Percentiles rank a stretch among this genome's conserved stretches.
Conservation (phyloP, 2,888 invertebrate species). For the Brachyopa scutellaris region DNA sequence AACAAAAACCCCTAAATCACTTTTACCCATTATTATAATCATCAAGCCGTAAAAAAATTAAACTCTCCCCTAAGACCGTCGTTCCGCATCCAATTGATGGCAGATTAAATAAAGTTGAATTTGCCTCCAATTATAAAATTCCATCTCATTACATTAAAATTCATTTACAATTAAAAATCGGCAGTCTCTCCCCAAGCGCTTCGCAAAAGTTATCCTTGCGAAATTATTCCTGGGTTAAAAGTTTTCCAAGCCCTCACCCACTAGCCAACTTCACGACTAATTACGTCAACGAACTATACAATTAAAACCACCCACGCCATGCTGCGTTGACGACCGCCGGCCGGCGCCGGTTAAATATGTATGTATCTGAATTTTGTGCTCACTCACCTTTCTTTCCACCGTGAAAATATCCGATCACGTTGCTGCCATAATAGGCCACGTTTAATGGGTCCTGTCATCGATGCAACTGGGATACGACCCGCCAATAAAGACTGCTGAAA, state of each 20-base stretch:
- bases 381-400: conserved; percentile 85
- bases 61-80: background rate
- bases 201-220: conserved; percentile 26
- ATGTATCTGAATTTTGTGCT: conserved; percentile 5
- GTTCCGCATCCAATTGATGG: conserved; percentile 27
- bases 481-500: conserved; percentile 80
- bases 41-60: background rate
- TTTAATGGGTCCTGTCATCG: conserved; percentile 84
- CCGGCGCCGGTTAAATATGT: background rate
- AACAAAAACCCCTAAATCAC: background rate
- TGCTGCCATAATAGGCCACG: conserved; percentile 86
- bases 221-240: conserved; percentile 14
- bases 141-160: conserved; percentile 69
- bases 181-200: background rate
- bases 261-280: conserved; percentile 42
- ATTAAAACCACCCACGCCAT: conserved; percentile 28
- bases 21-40: background rate
- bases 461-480: conserved; percentile 82
- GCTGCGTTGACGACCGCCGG: too few species aligned
- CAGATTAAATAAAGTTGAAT: conserved; percentile 53
- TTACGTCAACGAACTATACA: conserved; percentile 62
- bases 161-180: conserved; percentile 56
- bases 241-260: background rate
- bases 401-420: conserved; percentile 85
- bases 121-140: conserved; percentile 65